Conservation (phyloP, 2,888 invertebrate species). For the Lamellibrachia columna region DNA sequence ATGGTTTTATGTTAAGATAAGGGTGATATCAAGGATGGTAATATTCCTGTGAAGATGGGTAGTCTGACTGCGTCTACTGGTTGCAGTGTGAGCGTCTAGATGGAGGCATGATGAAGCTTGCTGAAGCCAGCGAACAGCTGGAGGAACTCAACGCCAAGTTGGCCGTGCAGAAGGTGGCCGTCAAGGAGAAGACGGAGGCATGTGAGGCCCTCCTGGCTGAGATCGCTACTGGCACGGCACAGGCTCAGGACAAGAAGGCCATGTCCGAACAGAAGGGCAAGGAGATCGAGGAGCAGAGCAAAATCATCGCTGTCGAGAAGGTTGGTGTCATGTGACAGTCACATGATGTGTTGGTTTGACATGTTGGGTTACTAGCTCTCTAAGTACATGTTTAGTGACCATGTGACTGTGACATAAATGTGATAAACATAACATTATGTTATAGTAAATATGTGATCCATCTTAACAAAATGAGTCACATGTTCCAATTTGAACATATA, state of each 20-base stretch:
- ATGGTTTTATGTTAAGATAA: too few relatives aligned
- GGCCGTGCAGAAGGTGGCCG: conserved; percentile 83
- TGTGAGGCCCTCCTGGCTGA: conserved; percentile 82
- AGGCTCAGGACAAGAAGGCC: conserved; percentile 80
- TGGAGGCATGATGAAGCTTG: conserved; percentile 83
- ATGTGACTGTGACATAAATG: too few relatives aligned
- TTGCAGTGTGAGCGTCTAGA: conserved; percentile 75
- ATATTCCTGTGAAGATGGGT: too few relatives aligned
- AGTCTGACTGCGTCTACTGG: neutral
- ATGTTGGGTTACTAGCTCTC: too few relatives aligned
- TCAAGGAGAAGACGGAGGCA: conserved; percentile 81
- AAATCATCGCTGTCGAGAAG: conserved; percentile 82
- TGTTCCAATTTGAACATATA: too few relatives aligned
- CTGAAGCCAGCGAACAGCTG: conserved; percentile 85
- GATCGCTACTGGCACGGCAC: conserved; percentile 72
- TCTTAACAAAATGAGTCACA: too few relatives aligned
- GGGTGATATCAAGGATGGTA: too few relatives aligned
- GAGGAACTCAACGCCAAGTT: conserved; percentile 82
- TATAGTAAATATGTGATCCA: too few relatives aligned
- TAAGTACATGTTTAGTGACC: too few relatives aligned
- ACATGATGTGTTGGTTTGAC: too few relatives aligned
- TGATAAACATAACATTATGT: too few relatives aligned
- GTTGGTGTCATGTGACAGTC: conserved; percentile 50
- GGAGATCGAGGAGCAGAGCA: conserved; percentile 85
- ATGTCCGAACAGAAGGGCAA: conserved; percentile 82